These are phyloP conservation scores for Drosophila planitibia DNA, from an alignment of 2,888 invertebrate species.

Conservation along the genomic window DNA sequence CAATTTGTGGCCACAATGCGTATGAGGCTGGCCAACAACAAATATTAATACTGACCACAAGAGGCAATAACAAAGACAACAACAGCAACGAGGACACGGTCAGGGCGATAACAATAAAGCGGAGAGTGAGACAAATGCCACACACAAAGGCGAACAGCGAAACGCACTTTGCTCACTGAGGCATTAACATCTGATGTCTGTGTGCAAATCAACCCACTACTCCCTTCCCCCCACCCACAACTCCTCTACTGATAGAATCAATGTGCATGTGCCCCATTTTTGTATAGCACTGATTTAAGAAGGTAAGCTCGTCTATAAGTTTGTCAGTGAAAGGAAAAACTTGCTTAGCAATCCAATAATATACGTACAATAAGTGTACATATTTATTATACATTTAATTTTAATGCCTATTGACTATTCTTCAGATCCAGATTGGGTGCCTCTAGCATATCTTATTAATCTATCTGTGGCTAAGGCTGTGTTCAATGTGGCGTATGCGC, in stretches of 20 bases:
- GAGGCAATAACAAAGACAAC: slow-evolving; percentile 30
- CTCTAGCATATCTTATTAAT: not conserved
- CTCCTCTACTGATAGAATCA: not conserved
- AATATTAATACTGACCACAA: slow-evolving; percentile 68
- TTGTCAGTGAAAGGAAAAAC: slow-evolving; percentile 3
- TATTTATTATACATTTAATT: not conserved
- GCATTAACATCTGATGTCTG: slow-evolving; percentile 78
- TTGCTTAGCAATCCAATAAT: slow-evolving; percentile 1
- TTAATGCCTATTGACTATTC: slow-evolving; percentile 51
- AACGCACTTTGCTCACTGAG: slow-evolving; percentile 77
- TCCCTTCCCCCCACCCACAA: not conserved
- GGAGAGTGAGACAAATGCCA: slow-evolving; percentile 37
- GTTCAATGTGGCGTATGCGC: slow-evolving; percentile 31
- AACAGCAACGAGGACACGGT: slow-evolving; percentile 31
- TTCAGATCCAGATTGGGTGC: slow-evolving; percentile 5
- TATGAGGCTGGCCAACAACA: slow-evolving; percentile 42
- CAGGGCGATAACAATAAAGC: slow-evolving; percentile 36
- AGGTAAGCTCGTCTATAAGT: slow-evolving; percentile 17
- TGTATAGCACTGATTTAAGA: slow-evolving; percentile 42
- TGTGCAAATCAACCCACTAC: not conserved
- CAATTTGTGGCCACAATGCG: slow-evolving; percentile 73
- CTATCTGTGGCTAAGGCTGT: not conserved
- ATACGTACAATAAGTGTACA: no score
- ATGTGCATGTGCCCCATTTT: not conserved
- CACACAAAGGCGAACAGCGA: slow-evolving; percentile 68